Conservation (phyloP, 2,888 invertebrate genomes). For the Uloborus plumipes region DNA sequence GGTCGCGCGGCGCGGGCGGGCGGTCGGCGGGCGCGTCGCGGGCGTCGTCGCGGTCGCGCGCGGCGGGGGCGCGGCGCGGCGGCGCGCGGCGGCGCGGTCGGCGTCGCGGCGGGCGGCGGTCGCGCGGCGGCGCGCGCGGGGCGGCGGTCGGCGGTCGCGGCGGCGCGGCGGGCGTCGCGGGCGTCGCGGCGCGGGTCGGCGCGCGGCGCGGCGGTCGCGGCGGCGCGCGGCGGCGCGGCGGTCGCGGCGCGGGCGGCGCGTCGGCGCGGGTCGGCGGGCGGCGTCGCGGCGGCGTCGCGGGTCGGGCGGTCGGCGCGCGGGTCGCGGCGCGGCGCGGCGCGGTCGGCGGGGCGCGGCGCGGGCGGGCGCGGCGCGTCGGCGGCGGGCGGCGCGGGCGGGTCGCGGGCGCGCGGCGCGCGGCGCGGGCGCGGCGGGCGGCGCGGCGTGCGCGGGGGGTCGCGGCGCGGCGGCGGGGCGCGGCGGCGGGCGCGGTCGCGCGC, state of each 20-base stretch:
- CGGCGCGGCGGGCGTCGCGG: not conserved
- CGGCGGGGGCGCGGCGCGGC: not conserved
- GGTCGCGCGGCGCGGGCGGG: not conserved
- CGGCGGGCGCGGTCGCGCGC: not conserved
- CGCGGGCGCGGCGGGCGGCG: not conserved
- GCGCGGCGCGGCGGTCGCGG: not conserved
- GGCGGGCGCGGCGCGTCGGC: not conserved
- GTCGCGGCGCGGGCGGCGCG: not conserved
- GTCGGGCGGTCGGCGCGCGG: not conserved
- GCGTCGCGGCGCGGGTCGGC: not conserved
- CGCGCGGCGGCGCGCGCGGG: not conserved
- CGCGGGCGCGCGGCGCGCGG: not conserved
- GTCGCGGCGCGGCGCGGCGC: not conserved
- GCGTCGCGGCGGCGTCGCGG: not conserved
- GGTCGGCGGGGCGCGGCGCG: not conserved
- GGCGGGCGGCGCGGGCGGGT: not conserved
- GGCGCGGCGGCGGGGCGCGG: not conserved
- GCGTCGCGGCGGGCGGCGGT: not conserved
- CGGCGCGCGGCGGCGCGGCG: not conserved
- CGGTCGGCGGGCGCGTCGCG: not conserved
- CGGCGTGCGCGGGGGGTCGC: not conserved
- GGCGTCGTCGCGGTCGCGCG: not conserved
- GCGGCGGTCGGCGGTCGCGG: not conserved
- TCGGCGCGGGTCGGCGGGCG: not conserved
- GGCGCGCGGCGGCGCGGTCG: not conserved